A percentile compares a stretch with the other conserved stretches of the same genome.
phyloP scores from a whole-genome alignment of 2,888 invertebrate species.

The Alcis repandata region DNA sequence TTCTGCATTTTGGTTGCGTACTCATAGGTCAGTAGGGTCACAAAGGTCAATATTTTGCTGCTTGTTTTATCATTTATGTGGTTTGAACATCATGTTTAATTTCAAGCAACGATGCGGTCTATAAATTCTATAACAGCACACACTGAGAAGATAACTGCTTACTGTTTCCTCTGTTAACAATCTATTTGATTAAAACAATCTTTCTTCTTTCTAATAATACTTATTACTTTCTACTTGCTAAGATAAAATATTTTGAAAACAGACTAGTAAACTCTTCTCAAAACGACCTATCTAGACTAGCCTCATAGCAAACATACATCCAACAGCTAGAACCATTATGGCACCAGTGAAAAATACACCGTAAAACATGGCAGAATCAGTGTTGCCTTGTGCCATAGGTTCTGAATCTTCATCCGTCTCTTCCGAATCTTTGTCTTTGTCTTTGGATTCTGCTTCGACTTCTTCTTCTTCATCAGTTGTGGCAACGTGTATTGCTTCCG shows the following conservation, averaged over 20 bases:
- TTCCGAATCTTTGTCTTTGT: constrained; percentile 31
- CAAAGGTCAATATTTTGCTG: too few species aligned
- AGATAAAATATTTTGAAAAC: background rate
- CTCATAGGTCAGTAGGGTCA: too few species aligned
- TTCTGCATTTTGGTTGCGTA: too few species aligned
- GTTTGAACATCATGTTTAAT: too few species aligned
- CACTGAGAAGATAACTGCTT: too few species aligned
- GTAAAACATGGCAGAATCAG: constrained; percentile 58
- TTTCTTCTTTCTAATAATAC: too few species aligned
- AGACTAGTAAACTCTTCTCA: background rate
- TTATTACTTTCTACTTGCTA: background rate
- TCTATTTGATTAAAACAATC: too few species aligned
- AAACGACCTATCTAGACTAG: constrained; percentile 52
- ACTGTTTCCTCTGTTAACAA: too few species aligned
- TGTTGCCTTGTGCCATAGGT: background rate
- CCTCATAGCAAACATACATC: constrained; percentile 66
- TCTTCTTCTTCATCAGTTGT: constrained; percentile 42
- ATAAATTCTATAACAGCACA: too few species aligned
- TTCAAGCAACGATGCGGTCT: too few species aligned
- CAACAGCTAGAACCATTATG: constrained; percentile 62
- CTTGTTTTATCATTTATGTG: too few species aligned
- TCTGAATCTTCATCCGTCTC: constrained; percentile 36
- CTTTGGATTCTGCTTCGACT: constrained; percentile 15
- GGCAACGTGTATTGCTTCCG: constrained; percentile 51
- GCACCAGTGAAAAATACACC: constrained; percentile 72